A percentile compares a stretch with the other conserved stretches of the same genome.
phyloP scores from a whole-genome alignment of 2,113 vertebrate genomes.

The Petromus typicus region DNA sequence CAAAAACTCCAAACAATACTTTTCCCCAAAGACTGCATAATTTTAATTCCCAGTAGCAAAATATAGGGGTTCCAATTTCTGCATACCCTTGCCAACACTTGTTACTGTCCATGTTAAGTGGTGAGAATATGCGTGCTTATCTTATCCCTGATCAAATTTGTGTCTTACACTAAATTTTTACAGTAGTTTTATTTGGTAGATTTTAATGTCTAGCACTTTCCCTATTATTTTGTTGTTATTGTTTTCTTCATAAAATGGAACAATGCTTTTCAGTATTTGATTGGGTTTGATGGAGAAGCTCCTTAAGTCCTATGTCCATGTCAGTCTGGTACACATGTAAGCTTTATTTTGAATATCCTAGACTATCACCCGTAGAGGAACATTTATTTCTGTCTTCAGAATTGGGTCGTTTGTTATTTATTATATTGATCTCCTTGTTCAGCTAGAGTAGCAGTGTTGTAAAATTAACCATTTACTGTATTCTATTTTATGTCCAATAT shows the following conservation, averaged over 20 bases:
- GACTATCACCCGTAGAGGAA: slow-evolving; percentile 14
- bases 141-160: not conserved
- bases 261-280: slow-evolving; percentile 82
- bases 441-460: not conserved
- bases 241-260: slow-evolving; percentile 59
- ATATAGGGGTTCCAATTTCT: not conserved
- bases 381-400: not conserved
- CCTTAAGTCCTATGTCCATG: slow-evolving; percentile 84
- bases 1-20: not conserved
- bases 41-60: not conserved
- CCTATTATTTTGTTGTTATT: not conserved
- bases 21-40: not conserved
- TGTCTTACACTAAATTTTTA: not conserved
- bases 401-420: slow-evolving; percentile 2
- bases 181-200: not conserved
- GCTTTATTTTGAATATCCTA: not conserved
- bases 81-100: not conserved
- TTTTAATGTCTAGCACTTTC: not conserved
- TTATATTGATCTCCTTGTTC: not conserved
- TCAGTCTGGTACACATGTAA: slow-evolving; percentile 82
- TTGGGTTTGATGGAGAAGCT: slow-evolving; percentile 92
- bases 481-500: not conserved
- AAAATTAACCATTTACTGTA: slow-evolving; percentile 18
- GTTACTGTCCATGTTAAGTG: not conserved
- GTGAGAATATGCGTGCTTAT: not conserved